phyloP scores from a whole-genome alignment of 2,113 vertebrate species.

The Archocentrus centrarchus region DNA sequence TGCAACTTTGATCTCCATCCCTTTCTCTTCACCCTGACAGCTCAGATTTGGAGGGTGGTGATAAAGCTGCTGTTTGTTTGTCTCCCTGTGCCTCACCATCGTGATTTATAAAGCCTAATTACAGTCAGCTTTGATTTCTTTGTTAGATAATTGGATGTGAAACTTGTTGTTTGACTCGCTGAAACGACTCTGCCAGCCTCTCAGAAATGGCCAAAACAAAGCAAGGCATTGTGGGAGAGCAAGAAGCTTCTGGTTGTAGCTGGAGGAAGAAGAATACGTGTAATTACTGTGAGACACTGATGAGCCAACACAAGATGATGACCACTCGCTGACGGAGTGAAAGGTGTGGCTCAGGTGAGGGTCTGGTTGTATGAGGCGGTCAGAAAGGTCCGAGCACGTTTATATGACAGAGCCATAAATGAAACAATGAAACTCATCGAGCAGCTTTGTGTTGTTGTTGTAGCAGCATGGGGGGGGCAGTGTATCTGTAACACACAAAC shows the following conservation, averaged over 20 bases:
- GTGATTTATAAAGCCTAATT: constrained; percentile 43
- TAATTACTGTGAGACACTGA: not conserved
- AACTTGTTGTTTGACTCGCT: constrained; percentile 6
- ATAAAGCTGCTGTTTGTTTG: constrained; percentile 8
- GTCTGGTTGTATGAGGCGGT: no score
- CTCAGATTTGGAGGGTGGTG: not conserved
- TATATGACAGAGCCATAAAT: no score
- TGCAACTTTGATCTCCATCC: constrained; percentile 10
- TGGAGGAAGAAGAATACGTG: not conserved
- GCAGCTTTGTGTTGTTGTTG: not conserved
- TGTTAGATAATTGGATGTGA: constrained; percentile 1
- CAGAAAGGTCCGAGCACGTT: no score
- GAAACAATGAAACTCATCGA: no score
- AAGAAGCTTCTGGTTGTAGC: not conserved
- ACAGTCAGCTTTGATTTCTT: constrained; percentile 10
- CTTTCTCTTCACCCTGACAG: not conserved
- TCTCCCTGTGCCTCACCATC: not conserved
- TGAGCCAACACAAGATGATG: not conserved
- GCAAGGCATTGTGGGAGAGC: not conserved
- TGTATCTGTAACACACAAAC: not conserved
- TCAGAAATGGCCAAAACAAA: not conserved
- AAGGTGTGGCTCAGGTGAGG: not conserved
- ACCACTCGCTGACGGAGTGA: not conserved
- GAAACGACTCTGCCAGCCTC: not conserved
- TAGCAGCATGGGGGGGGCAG: rapidly evolving